Evolutionary conservation across 2,113 vertebrate species (phyloP).

Genomic region (Argyrosomus japonicus): DNA sequence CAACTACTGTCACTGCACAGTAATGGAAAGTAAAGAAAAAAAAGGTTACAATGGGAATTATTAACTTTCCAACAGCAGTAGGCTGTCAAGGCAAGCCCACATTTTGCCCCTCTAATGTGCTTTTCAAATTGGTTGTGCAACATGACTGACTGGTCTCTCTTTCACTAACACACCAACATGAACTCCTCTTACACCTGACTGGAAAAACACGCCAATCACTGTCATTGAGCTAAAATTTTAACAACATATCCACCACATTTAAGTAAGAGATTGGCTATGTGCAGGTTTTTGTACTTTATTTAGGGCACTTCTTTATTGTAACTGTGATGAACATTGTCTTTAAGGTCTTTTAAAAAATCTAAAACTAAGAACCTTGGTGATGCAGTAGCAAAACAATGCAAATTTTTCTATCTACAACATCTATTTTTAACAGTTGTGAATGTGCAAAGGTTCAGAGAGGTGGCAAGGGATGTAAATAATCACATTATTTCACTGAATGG

Average conservation of each 20-base stretch:
- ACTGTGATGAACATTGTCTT: neutral
- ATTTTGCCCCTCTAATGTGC: neutral
- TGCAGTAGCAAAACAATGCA: neutral
- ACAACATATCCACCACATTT: too few species aligned
- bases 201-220: neutral
- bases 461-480: neutral
- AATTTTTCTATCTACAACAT: neutral
- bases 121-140: neutral
- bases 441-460: neutral
- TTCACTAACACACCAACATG: slow-evolving; percentile 1
- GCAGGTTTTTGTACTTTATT: too few species aligned
- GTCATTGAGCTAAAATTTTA: too few species aligned
- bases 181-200: neutral
- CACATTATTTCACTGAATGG: neutral
- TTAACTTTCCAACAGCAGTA: neutral
- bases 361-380: neutral
- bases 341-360: neutral
- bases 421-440: neutral
- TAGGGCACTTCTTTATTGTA: neutral
- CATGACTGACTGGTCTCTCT: neutral
- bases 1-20: neutral
- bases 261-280: too few species aligned
- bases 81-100: too few species aligned
- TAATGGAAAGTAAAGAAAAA: neutral
- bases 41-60: neutral